phyloP scores from a whole-genome alignment of 2,888 invertebrate genomes.

The Crematogaster levior region DNA sequence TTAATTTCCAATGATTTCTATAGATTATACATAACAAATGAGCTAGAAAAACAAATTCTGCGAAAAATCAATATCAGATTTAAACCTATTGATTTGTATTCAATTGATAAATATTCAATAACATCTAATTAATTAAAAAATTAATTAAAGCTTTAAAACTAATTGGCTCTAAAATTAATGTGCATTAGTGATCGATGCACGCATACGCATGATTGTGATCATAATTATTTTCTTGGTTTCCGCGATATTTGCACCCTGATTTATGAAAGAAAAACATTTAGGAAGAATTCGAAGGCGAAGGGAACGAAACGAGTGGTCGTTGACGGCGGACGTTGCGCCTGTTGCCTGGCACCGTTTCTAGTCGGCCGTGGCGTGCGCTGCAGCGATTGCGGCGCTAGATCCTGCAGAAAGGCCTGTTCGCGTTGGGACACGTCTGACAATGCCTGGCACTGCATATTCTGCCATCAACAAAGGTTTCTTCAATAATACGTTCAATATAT shows the following conservation, averaged over 20 bases:
- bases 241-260: neutral
- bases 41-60: neutral
- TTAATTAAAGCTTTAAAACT: neutral
- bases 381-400: constrained; percentile 79
- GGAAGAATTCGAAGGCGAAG: constrained; percentile 68
- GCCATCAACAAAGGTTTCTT: constrained; percentile 81
- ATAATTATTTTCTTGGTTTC: neutral
- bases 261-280: constrained; percentile 32
- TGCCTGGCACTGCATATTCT: constrained; percentile 82
- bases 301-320: constrained; percentile 43
- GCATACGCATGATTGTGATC: neutral
- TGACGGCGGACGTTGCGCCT: constrained; percentile 80
- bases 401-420: constrained; percentile 81
- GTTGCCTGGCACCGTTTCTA: constrained; percentile 81
- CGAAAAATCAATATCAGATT: neutral
- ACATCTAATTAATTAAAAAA: neutral
- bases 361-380: constrained; percentile 79
- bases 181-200: neutral
- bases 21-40: too few species aligned
- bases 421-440: constrained; percentile 80
- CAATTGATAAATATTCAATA: neutral
- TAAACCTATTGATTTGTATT: neutral
- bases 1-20: neutral
- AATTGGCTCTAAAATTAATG: too few species aligned
- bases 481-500: too few species aligned